Evolutionary conservation across 2,797 vertebrate genomes (phyloP).

Genomic region (Alosa sapidissima): DNA sequence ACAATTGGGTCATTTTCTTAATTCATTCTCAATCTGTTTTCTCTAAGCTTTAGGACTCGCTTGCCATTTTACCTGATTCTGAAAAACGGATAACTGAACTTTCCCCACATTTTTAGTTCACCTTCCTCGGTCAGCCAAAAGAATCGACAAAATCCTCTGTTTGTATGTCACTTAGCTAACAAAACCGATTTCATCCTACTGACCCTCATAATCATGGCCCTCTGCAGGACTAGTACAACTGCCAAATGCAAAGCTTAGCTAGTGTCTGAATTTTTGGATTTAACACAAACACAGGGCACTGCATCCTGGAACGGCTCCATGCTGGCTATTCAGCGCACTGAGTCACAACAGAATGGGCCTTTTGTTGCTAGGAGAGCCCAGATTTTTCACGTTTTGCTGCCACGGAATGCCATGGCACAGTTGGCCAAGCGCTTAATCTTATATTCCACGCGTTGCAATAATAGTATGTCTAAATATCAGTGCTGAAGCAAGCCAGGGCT

Average conservation of each 20-base stretch:
- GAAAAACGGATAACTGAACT: no score
- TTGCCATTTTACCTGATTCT: neutral
- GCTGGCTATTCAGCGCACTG: constrained; percentile 36
- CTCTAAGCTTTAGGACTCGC: neutral
- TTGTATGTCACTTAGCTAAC: neutral
- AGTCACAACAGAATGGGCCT: constrained; percentile 45
- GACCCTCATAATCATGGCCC: neutral
- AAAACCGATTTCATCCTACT: neutral
- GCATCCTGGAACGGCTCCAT: constrained; percentile 40
- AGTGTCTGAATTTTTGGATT: constrained; percentile 34
- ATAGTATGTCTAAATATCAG: constrained; percentile 9
- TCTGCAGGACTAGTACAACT: constrained; percentile 31
- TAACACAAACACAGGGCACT: constrained; percentile 30
- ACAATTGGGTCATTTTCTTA: neutral
- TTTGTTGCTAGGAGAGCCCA: constrained; percentile 43
- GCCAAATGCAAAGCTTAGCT: constrained; percentile 27
- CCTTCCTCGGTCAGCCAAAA: neutral
- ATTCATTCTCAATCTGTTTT: neutral
- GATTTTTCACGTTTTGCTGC: constrained; percentile 36
- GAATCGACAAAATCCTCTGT: neutral
- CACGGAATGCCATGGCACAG: neutral
- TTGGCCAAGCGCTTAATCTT: constrained; percentile 11
- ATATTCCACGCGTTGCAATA: neutral
- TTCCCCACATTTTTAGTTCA: neutral
- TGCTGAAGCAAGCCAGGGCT: neutral